Evolutionary conservation across 2,888 invertebrate species (phyloP).

Genomic region (Ferrisia virgata): DNA sequence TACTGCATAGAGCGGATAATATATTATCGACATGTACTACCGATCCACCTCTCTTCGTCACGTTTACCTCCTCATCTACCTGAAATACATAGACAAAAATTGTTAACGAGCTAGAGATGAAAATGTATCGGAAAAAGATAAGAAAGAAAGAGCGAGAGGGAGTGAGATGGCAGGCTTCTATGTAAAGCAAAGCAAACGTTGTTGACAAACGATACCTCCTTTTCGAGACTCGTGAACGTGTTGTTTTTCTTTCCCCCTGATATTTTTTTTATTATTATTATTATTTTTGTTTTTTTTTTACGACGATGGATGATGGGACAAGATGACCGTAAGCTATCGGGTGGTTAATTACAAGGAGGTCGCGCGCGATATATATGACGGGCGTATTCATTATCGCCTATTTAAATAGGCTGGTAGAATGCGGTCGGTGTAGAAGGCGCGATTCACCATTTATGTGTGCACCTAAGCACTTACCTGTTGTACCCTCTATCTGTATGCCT

Average conservation of each 20-base stretch:
- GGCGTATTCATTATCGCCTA: conserved; percentile 23
- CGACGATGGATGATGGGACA: background rate
- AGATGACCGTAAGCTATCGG: conserved; percentile 18
- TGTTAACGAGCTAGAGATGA: background rate
- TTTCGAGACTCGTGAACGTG: background rate
- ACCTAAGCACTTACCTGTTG: too few relatives aligned
- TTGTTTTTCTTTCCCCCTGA: background rate
- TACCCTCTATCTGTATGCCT: too few relatives aligned
- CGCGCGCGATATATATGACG: background rate
- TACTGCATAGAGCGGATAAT: too few relatives aligned
- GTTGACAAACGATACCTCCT: background rate
- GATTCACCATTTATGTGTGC: background rate
- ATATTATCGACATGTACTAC: background rate
- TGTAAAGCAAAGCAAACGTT: too few relatives aligned
- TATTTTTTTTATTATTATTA: too few relatives aligned
- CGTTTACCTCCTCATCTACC: background rate
- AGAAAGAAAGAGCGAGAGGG: too few relatives aligned
- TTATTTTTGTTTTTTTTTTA: background rate
- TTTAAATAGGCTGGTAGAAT: background rate
- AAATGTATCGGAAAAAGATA: too few relatives aligned
- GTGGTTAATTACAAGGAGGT: conserved; percentile 3
- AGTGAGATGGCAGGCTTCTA: too few relatives aligned
- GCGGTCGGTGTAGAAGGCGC: background rate
- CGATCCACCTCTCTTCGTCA: background rate
- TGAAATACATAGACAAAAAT: too few relatives aligned